Conservation (phyloP, 2,113 vertebrate genomes). For the Raja brachyura region DNA sequence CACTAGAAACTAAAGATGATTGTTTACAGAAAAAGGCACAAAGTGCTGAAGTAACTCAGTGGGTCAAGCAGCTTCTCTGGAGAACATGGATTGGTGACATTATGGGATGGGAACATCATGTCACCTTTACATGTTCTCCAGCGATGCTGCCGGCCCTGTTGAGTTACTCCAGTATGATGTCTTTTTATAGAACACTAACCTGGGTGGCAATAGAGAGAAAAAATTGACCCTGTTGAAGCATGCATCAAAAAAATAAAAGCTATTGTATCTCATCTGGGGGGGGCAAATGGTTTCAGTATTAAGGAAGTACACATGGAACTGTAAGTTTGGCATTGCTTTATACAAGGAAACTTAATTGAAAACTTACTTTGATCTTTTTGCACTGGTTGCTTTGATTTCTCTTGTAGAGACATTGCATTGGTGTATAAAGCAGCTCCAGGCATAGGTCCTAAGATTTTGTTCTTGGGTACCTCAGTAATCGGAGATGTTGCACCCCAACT, state of each 20-base stretch:
- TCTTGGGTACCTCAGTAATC: constrained; percentile 65
- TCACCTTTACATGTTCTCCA: too few species aligned
- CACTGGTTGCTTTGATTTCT: constrained; percentile 65
- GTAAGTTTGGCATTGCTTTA: background rate
- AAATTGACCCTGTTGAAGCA: background rate
- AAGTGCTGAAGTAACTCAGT: too few species aligned
- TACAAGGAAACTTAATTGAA: background rate
- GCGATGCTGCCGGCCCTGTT: too few species aligned
- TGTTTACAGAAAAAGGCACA: too few species aligned
- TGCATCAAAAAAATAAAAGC: background rate
- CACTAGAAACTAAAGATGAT: too few species aligned
- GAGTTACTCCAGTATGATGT: too few species aligned
- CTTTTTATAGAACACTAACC: background rate
- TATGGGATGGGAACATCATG: too few species aligned
- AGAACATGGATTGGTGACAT: too few species aligned
- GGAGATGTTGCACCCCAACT: constrained; percentile 73
- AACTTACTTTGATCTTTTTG: constrained; percentile 74
- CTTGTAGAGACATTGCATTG: constrained; percentile 60
- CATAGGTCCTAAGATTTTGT: constrained; percentile 73
- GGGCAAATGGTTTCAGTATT: background rate
- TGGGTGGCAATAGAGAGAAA: background rate
- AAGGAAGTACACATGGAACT: background rate
- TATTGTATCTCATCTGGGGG: background rate
- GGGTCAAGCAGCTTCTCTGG: too few species aligned
- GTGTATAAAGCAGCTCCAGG: constrained; percentile 79